Evolutionary conservation across 92 coral and sea anemone species (phyloP).

Genomic region (Parazoanthus atlanticus): DNA sequence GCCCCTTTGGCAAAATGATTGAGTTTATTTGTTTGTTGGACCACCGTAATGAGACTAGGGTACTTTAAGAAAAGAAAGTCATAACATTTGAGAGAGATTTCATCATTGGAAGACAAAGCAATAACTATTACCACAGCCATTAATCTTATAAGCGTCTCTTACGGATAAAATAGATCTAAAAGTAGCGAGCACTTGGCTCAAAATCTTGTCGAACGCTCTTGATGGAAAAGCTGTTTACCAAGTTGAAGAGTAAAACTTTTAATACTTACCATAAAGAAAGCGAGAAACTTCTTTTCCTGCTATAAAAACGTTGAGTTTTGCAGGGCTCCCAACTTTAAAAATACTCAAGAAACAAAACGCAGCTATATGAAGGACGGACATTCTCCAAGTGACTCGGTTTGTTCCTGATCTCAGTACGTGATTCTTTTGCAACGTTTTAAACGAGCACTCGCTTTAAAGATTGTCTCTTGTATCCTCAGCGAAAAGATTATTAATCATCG

Average conservation of each 20-base stretch:
- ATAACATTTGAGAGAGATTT: not conserved
- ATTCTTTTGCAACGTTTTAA: conserved; percentile 37
- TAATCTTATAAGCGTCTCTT: not conserved
- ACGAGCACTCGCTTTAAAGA: conserved; percentile 13
- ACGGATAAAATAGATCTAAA: not conserved
- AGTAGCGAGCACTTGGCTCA: not conserved
- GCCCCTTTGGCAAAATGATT: not conserved
- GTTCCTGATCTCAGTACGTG: not conserved
- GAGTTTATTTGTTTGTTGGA: conserved; percentile 29
- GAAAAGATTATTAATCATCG: conserved; percentile 61
- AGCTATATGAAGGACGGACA: conserved; percentile 7
- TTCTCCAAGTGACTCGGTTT: not conserved
- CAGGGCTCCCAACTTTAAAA: conserved; percentile 36
- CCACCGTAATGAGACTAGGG: not conserved
- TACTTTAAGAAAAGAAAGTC: conserved; percentile 23
- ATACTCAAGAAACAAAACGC: not conserved
- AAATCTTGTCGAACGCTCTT: not conserved
- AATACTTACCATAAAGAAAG: conserved; percentile 83
- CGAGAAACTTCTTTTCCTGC: conserved; percentile 85
- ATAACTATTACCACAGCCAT: not conserved
- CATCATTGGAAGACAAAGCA: not conserved
- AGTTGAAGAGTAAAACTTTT: conserved; percentile 15
- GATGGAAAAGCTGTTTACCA: conserved; percentile 17
- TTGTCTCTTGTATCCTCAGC: conserved; percentile 40
- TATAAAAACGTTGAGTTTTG: conserved; percentile 77